These are phyloP conservation scores for Acleris laterana DNA, from an alignment of 2,888 invertebrate genomes.

Conservation along the genomic window DNA sequence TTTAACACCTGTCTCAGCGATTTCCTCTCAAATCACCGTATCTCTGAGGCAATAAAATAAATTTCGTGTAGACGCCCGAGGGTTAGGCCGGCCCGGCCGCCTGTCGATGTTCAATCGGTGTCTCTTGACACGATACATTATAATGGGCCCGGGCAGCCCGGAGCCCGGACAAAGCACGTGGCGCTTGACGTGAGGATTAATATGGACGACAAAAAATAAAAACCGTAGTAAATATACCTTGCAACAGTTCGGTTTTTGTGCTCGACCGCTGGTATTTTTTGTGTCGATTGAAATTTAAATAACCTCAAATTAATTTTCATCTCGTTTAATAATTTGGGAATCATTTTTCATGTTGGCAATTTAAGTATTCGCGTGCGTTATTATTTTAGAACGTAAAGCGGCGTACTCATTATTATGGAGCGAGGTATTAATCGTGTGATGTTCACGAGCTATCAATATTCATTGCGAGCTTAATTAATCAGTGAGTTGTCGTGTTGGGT, in stretches of 20 bases:
- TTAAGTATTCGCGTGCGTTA: slow-evolving; percentile 35
- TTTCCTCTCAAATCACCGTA: slow-evolving; percentile 81
- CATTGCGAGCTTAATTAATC: slow-evolving; percentile 71
- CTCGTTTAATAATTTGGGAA: slow-evolving; percentile 50
- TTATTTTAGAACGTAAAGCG: slow-evolving; percentile 15
- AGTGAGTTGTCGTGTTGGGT: slow-evolving; percentile 61
- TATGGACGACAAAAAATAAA: slow-evolving; percentile 76
- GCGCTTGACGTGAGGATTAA: slow-evolving; percentile 83
- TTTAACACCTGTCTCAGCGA: slow-evolving; percentile 82
- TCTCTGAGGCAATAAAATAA: slow-evolving; percentile 83
- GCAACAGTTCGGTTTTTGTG: slow-evolving; percentile 71
- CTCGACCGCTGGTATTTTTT: slow-evolving; percentile 58
- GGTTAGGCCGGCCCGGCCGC: slow-evolving; percentile 69
- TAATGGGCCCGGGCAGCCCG: slow-evolving; percentile 76
- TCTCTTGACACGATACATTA: slow-evolving; percentile 83
- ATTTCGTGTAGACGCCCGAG: slow-evolving; percentile 81
- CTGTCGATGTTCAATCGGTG: slow-evolving; percentile 82
- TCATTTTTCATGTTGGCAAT: slow-evolving; percentile 44
- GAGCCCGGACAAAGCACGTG: slow-evolving; percentile 82
- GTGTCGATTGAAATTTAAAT: slow-evolving; percentile 60
- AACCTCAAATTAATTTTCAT: slow-evolving; percentile 67
- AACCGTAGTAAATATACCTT: slow-evolving; percentile 63
- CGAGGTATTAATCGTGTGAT: slow-evolving; percentile 9
- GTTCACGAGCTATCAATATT: slow-evolving; percentile 62
- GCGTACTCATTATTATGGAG: no score